Evolutionary conservation across 2,797 vertebrate species (phyloP).

Genomic region (Ctenopoma kingsleyae): DNA sequence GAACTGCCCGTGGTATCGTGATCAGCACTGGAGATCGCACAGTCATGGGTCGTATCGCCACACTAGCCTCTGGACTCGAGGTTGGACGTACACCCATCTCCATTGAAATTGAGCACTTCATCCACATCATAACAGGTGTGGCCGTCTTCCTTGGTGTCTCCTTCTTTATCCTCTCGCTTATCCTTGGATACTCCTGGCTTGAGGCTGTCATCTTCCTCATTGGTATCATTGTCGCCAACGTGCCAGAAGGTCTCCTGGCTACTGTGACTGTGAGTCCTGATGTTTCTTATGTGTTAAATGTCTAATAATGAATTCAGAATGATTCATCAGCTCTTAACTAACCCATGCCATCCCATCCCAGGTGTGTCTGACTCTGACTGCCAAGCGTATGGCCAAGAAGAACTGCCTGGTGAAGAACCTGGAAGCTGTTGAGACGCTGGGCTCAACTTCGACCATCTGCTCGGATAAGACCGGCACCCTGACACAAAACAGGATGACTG

Average conservation of each 20-base stretch:
- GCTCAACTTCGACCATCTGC: conserved; percentile 94
- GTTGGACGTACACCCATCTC: conserved; percentile 95
- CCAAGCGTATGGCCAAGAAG: conserved; percentile 97
- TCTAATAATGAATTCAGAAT: background rate
- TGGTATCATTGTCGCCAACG: conserved; percentile 97
- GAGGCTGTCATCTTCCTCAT: conserved; percentile 98
- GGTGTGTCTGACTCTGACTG: conserved; percentile 97
- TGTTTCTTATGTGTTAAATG: background rate
- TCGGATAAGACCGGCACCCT: conserved; percentile 93
- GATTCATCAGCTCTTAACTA: background rate
- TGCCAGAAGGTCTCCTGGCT: conserved; percentile 95
- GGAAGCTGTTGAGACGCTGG: conserved; percentile 95
- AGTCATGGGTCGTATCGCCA: conserved; percentile 97
- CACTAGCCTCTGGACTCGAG: conserved; percentile 94
- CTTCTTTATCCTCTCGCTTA: conserved; percentile 95
- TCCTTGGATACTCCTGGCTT: conserved; percentile 94
- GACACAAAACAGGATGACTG: conserved; percentile 93
- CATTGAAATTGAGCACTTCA: conserved; percentile 95
- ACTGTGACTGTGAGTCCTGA: conserved; percentile 94
- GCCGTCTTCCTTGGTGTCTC: conserved; percentile 93
- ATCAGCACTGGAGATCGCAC: conserved; percentile 96
- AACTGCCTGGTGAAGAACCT: conserved; percentile 98
- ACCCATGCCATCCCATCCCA: conserved; percentile 39
- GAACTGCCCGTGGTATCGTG: conserved; percentile 94
- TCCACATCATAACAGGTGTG: conserved; percentile 96